A percentile compares a stretch with the other conserved stretches of the same genome.
phyloP scores from a whole-genome alignment of 1,140 invertebrate genomes.

The Musca domestica region DNA sequence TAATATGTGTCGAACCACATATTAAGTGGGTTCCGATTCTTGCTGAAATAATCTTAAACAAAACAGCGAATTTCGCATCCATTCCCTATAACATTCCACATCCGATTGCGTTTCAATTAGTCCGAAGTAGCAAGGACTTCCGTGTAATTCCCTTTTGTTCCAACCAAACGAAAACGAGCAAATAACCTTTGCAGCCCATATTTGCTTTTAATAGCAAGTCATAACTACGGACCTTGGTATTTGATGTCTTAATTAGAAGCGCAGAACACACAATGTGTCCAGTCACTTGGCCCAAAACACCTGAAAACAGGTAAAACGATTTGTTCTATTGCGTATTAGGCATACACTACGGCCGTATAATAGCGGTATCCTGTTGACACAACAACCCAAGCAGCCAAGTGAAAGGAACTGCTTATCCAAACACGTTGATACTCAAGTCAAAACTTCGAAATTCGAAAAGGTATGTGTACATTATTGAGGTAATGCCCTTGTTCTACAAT shows the following conservation, averaged over 20 bases:
- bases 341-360: no score
- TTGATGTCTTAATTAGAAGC: slow-evolving; percentile 19
- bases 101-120: slow-evolving; percentile 21
- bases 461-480: not conserved
- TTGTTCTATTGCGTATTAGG: not conserved
- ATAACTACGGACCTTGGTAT: not conserved
- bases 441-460: not conserved
- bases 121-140: slow-evolving; percentile 1
- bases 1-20: no score
- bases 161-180: no score
- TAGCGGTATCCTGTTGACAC: slow-evolving; percentile 6
- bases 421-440: not conserved
- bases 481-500: slow-evolving; percentile 7
- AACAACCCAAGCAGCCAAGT: no score
- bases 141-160: not conserved
- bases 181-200: no score
- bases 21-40: no score
- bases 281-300: not conserved
- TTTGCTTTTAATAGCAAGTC: no score
- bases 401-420: not conserved
- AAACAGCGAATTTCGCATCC: no score
- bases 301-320: slow-evolving; percentile 3
- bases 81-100: not conserved
- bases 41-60: no score
- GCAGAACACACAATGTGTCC: not conserved